Evolutionary conservation across 2,888 invertebrate species (phyloP), one percentile per base, ranked within the genome.

Genomic region (Piscicola geometra): DNA sequence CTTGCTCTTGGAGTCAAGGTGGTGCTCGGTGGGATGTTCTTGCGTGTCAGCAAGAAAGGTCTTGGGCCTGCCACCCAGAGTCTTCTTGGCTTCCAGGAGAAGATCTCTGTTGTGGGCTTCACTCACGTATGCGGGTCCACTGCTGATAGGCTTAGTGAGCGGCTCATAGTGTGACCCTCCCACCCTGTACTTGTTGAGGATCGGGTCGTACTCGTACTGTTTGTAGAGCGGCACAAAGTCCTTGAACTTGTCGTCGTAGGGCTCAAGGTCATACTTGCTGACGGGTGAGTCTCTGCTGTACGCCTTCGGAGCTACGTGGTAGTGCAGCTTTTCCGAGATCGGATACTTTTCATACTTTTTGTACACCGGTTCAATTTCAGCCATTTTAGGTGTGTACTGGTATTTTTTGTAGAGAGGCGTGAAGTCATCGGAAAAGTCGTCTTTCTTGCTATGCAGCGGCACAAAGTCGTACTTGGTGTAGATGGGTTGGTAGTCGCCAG

Each of bases 91-190:
- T 32, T 71, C 71, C 0, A 71, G 50, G 15, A 71, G 71, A 9
- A 71, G 33, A 28, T 71, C 71, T 28, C 36, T 71, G 71, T 71
- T 71, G 15, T 71, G 71, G 12, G 71, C 71, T n/a, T 71, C 71
- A n/a, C 1, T 32, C 1, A 52, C 21, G 41, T 41, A 41, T 15
- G 15, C 41, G 41, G 41, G 41, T n/a, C n/a, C n/a, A n/a, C n/a
- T n/a, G 50, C 12, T 15, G 9, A 47, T 15, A 47, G 50, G 12
- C 50, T 47, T 47, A 47, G 50, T 9, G n/a, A n/a, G n/a, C 5
- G 21, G 60, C 25, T 56, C 5, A n/a, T 5, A 5, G 5, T 18
- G n/a, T 3, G 60, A 3, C 12, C n/a, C 60, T 3, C n/a, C 60
- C 25, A 56, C n/a, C 3, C n/a, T 5, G 60, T 25, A 56, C 25